These are phyloP conservation scores for Anthrax anthrax DNA, from an alignment of 2,888 invertebrate genomes.

Conservation along the genomic window DNA sequence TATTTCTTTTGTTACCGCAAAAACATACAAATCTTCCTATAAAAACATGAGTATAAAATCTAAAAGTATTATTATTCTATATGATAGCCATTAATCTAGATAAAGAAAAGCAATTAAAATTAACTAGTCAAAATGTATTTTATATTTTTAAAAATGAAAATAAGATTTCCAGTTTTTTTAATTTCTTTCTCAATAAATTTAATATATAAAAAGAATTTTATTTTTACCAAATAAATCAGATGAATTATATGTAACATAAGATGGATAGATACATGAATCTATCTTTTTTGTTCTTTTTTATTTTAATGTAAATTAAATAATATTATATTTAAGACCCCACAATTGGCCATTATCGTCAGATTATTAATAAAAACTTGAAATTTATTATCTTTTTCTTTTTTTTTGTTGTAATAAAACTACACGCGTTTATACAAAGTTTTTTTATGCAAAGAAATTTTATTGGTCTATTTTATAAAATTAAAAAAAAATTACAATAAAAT, in stretches of 20 bases:
- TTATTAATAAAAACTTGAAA: constrained; percentile 5
- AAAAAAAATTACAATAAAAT: neutral
- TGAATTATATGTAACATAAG: too few relatives aligned
- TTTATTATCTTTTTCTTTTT: constrained; percentile 1
- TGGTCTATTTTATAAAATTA: too few relatives aligned
- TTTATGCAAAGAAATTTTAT: too few relatives aligned
- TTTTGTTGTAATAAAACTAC: too few relatives aligned
- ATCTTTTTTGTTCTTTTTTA: neutral
- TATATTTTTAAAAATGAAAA: neutral
- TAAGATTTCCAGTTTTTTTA: neutral
- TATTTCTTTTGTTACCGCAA: too few relatives aligned
- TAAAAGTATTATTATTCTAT: too few relatives aligned
- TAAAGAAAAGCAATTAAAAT: neutral
- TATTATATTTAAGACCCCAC: constrained; percentile 7
- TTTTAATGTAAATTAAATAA: constrained; percentile 1
- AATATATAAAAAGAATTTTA: too few relatives aligned
- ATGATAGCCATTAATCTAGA: neutral
- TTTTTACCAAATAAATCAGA: too few relatives aligned
- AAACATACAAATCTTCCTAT: too few relatives aligned
- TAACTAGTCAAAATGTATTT: neutral
- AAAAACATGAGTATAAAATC: too few relatives aligned
- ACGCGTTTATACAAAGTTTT: too few relatives aligned
- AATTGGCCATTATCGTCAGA: constrained; percentile 6
- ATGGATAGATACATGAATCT: neutral
- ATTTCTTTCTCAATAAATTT: neutral